Evolutionary conservation across 2,113 vertebrate genomes (phyloP), one percentile per base, ranked within the genome.

Genomic region (Gallinago undulata): DNA sequence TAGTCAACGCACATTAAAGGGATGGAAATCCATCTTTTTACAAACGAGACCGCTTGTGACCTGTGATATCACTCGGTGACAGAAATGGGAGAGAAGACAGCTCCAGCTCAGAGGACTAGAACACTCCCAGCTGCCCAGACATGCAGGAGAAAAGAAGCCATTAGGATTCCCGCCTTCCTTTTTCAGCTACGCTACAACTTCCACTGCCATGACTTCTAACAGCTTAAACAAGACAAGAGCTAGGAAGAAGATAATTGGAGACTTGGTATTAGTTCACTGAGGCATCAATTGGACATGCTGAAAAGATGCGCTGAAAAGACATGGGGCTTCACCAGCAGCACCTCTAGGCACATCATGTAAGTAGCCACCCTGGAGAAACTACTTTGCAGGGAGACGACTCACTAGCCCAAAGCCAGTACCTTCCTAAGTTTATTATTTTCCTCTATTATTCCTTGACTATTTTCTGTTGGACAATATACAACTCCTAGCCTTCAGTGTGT

Each of bases 221-320:
- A 1, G 17, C 31, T 80, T 30, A 53, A 22, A 45, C 8, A 47
- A 63, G 11, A n/a, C 28, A 56, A 37, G 2, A 84, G n/a, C 22
- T 41, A 27, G 0, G 0, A 33, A 55, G 51, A 87, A 73, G 39
- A 43, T 25, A 68, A 67, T 0, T 17, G 19, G 56, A 80, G 37
- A 12, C 48, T 39, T 1, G 3, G n/a, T 8, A 64, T 19, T 50
- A 80, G 25, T 37, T 90, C 55, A 48, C 10, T 11, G 12, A 76
- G 16, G 35, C 69, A 45, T 35, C 53, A 60, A 16, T 3, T 74
- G 25, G 27, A 50, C 57, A 6, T 21, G 60, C 21, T 31, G 39
- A 50, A 60, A 83, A 60, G 60, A 59, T 13, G 23, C 55, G 28
- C 37, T 69, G 35, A 81, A 94, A 93, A 85, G 62, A 62, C 3